Evolutionary conservation across 1,140 invertebrate species (phyloP), one percentile per base, ranked within the genome.

Genomic region (Microplitis mediator): DNA sequence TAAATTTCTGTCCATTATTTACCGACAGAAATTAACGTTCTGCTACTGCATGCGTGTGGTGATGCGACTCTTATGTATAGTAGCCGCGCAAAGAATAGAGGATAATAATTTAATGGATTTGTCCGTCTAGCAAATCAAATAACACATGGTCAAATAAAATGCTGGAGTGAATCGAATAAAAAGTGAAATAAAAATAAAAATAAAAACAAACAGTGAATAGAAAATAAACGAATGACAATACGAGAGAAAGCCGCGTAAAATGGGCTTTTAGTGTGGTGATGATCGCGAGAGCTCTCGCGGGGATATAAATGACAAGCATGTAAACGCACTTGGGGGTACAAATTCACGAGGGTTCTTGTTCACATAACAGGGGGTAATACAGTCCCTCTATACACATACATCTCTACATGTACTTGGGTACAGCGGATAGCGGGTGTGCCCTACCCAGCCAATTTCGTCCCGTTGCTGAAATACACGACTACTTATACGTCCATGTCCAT

Each of bases 361-460:
- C 62, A 34, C 1, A 36, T 35, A 64, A 36, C 4, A 64, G 35
- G 35, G 62, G 35, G 34, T 34, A n/a, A 64, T 35, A 36, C 35
- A 23, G n/a, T 34, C 11, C 6, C 11, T 9, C 6, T 11, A 45
- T 45, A 23, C n/a, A 54, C 5, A 11, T 3, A 54, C 16, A 54
- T 54, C 52, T 54, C 52, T 54, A 13, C 16, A 54, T 54, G 52
- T 31, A 58, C 23, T 58, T 58, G 56, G 14, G 13, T 4, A 9
- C 16, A 50, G 45, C 0, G 8, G 6, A 45, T 54, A 54, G 39
- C 16, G 9, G 61, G 70, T 75, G 77, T 77, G 76, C 77, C 79
- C 76, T 79, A 76, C 63, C 73, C 79, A 75, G 73, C 73, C 72
- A 58, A 23, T 58, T 58, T 54, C 23, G 56, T 23, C 56, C 56